Base-by-base conservation (phyloP, 2,113 vertebrate genomes). In the Ophiodon elongatus region DNA sequence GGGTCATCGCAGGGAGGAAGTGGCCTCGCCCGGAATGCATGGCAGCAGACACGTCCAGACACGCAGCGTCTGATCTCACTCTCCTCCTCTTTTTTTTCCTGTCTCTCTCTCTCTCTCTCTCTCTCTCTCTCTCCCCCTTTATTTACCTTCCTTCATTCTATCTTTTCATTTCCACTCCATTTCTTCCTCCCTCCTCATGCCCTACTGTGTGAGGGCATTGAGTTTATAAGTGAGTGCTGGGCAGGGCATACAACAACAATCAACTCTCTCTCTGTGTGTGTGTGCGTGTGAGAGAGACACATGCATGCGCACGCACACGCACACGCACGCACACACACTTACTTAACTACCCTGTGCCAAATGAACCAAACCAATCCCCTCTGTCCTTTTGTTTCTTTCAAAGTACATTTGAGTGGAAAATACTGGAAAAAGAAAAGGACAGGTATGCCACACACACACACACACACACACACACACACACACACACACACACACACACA, bases 11-110 rank as follows among this genome's bases (percentile, higher is more conserved):
- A 27, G 5, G 65, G 79, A 93, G 93, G 94, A 94, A 93, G 89
- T 88, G 84, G 91, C 91, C 89, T 93, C 91, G 82, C 90, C 93
- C 89, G 80, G 85, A 91, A 91, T 91, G 92, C 85, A 87, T 83
- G 83, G 88, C 89, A 89, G 85, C 79, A 90, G 93, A 86, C 92
- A 85, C 50, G 91, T 93, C 89, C 90, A 92, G 89, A 93, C 94
- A 91, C 75, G 94, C 37, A 81, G 79, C 62, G 64, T 86, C 87
- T 88, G 65, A 76, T 87, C 72, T 78, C 57, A 17, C 68, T 66
- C 72, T 29, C 31, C 59, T 64, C 47, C 59, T 39, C 29, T 75
- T 56, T 82, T 68, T 80, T 37, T 79, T 77, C 64, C 88, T 84
- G 89, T 88, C 27, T 60, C 6, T 57, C 52, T 54, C 79, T 82